Base-by-base conservation (phyloP, 1,140 invertebrate species). In the Ceratitis capitata region DNA sequence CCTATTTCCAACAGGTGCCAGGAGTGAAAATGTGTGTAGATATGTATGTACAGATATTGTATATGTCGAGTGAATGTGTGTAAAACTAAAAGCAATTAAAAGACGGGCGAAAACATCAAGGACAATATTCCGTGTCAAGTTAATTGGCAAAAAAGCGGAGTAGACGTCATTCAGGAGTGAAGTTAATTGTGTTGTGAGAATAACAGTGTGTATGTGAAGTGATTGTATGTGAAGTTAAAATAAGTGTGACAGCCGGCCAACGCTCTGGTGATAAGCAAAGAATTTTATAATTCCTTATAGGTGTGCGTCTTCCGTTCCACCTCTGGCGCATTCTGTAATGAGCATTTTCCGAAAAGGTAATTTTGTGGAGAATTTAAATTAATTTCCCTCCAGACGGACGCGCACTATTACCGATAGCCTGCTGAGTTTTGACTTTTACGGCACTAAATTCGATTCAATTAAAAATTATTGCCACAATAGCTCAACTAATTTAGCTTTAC, bases 371-470 rank as follows among this genome's bases (percentile, higher is more conserved):
- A 78, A 78, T 78, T 42, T 45, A 78, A 78, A 78, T 78, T 47
- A 78, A 78, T 78, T 45, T 78, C 61, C 32, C 7, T 35, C 39
- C 32, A 69, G 14, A 1, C 26, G 26, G 32, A n/a, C 61, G 7
- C 29, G 19, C 5, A 39, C n/a, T n/a, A n/a, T n/a, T n/a, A n/a
- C n/a, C 51, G n/a, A 29, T 7, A 12, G 56, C 12, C 5, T 12
- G 56, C n/a, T 2, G 69, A 16, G 16, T 45, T 45, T n/a, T 78
- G n/a, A 42, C 39, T 78, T 78, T 78, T 2, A 23, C 35, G 5
- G 39, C 39, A 26, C n/a, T 78, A 45, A 78, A 45, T 45, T 47
- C n/a, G 23, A 47, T 78, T 78, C 69, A 78, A 78, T 78, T 78
- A 78, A 78, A 78, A 78, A 47, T 78, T n/a, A 35, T 9, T 78